Conservation (phyloP, 2,797 vertebrate genomes). For the Nannoperca australis region DNA sequence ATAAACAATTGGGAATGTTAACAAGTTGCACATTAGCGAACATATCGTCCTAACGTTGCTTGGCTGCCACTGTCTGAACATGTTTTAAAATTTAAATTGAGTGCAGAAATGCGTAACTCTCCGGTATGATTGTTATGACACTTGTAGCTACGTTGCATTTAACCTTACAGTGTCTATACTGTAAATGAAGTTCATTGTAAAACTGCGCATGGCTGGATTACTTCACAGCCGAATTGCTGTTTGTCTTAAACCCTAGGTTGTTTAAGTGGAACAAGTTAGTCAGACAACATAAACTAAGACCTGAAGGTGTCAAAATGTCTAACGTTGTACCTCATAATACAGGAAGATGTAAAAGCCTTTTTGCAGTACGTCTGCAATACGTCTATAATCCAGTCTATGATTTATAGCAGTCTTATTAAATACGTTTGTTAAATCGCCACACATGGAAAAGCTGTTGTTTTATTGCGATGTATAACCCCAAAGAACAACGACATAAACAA, state of each 20-base stretch:
- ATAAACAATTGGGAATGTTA: neutral
- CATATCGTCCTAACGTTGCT: fast-evolving
- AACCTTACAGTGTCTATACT: neutral
- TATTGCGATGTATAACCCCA: neutral
- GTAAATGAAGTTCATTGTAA: neutral
- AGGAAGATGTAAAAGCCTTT: too few relatives aligned
- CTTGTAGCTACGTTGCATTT: slow-evolving; percentile 36
- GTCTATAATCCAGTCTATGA: neutral
- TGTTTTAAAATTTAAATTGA: neutral
- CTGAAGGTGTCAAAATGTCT: neutral
- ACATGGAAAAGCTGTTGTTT: neutral
- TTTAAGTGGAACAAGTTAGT: neutral
- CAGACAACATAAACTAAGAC: neutral
- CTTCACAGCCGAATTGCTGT: neutral
- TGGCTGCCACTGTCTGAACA: neutral
- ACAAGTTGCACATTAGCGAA: too few relatives aligned
- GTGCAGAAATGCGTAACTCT: neutral
- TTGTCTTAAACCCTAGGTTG: neutral
- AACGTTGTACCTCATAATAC: neutral
- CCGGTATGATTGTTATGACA: slow-evolving; percentile 17
- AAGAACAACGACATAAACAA: slow-evolving; percentile 1
- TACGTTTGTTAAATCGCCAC: neutral
- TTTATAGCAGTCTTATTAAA: neutral
- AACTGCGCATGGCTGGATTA: neutral
- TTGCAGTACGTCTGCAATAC: neutral